Conservation (phyloP, 2,888 invertebrate genomes). For the Hedya salicella region DNA sequence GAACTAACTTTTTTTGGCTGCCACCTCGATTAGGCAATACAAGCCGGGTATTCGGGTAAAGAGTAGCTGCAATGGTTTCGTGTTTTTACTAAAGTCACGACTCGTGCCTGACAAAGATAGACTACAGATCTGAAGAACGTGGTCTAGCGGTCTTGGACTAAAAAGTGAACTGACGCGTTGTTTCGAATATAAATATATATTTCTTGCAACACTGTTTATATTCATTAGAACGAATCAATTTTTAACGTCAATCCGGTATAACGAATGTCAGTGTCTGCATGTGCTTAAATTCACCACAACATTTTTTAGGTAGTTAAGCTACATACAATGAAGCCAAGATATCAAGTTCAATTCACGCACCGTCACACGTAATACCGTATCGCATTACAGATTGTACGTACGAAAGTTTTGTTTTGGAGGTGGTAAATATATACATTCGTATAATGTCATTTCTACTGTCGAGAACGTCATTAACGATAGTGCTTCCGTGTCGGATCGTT, state of each 20-base stretch:
- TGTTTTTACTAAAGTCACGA: no score
- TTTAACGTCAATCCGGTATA: no score
- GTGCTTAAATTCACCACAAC: not conserved
- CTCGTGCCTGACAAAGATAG: no score
- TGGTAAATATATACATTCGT: constrained; percentile 42
- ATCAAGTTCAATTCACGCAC: constrained; percentile 47
- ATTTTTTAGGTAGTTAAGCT: constrained; percentile 22
- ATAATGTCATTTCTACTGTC: constrained; percentile 28
- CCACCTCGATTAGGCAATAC: not conserved
- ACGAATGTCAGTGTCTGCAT: not conserved
- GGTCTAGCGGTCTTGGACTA: no score
- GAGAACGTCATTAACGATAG: constrained; percentile 18
- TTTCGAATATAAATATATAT: no score
- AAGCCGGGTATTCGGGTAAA: not conserved
- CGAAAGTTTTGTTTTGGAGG: constrained; percentile 45
- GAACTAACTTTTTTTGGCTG: not conserved
- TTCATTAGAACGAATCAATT: not conserved
- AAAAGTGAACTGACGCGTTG: no score
- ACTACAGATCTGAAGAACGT: no score
- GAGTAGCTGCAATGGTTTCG: no score
- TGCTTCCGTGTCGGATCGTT: constrained; percentile 30
- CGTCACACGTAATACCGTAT: constrained; percentile 45
- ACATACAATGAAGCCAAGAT: constrained; percentile 41
- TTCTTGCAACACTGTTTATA: not conserved
- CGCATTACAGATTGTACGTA: constrained; percentile 35